Base-by-base conservation (phyloP, 2,113 vertebrate genomes). In the Leptobrachium leishanense region DNA sequence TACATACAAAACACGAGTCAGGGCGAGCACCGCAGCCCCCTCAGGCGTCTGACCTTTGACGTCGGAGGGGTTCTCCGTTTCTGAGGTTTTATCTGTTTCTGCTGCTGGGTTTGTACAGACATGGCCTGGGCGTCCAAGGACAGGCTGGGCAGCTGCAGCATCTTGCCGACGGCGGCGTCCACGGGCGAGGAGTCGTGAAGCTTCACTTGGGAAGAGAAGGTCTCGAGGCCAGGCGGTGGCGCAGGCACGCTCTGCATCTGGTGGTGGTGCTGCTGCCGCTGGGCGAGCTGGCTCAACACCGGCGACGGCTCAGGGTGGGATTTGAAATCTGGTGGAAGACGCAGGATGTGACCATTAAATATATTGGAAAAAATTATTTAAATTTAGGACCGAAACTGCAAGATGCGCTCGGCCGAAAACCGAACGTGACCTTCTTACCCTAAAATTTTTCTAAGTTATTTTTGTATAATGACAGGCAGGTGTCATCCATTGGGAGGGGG, bases 261-360 rank as follows among this genome's bases (percentile, higher is more conserved):
- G 44, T 82, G 88, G 88, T 88, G 90, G 44, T 82, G 88, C 10
- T 90, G 90, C 74, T 97, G 95, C 84, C 94, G 89, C 83, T 96
- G 96, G 63, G 92, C 92, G 81, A 98, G 85, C 82, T 98, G 97
- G 90, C 96, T 96, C 83, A 99, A 92, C 87, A 98, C 93, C 1
- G 94, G 94, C 20, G 97, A 98, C 10, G 97, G 97, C 70, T 99
- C 96, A 63, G 97, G 97, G 78, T 98, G 96, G 82, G 92, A 90
- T 87, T 96, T 97, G 83, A 97, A 94, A 83, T 97, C 97, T 94
- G 90, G 13, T 72, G 70, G 1, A 0, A 43, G 6, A 67, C 12
- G 55, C 41, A 7, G 44, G 46, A 42, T 66, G 77, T 83, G 83
- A 84, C 2, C 6, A 2, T 54, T 54, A 54, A 6, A 54, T 11